Percentiles rank a stretch among this genome's conserved stretches.
Conservation (phyloP, 1,140 invertebrate species). For the Aphidius ervi region DNA sequence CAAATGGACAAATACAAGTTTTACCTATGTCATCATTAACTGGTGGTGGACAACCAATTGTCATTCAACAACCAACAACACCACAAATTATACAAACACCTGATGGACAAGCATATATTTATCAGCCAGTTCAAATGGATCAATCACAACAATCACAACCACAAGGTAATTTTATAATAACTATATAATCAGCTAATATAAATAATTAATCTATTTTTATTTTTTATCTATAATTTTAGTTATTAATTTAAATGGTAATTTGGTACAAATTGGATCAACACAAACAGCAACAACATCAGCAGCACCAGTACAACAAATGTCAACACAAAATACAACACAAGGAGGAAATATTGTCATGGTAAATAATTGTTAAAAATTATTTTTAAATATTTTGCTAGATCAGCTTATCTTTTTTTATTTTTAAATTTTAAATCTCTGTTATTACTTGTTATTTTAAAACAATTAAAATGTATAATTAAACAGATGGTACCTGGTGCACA, state of each 20-base stretch:
- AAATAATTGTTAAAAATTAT: constrained; percentile 44
- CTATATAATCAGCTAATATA: neutral
- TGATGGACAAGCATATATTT: constrained; percentile 91
- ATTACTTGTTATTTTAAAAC: no score
- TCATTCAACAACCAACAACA: constrained; percentile 62
- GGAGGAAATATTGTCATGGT: constrained; percentile 66
- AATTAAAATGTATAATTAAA: no score
- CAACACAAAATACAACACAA: constrained; percentile 62
- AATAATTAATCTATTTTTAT: neutral
- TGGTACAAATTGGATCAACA: constrained; percentile 61
- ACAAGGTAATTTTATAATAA: constrained; percentile 49
- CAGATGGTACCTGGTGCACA: constrained; percentile 61
- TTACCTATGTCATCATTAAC: constrained; percentile 60
- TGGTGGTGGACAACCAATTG: constrained; percentile 55
- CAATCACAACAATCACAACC: constrained; percentile 61
- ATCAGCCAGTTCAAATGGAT: constrained; percentile 71
- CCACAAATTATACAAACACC: constrained; percentile 84
- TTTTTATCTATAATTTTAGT: constrained; percentile 46
- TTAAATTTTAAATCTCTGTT: no score
- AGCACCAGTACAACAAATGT: constrained; percentile 53
- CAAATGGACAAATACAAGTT: constrained; percentile 63
- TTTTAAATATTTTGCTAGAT: constrained; percentile 39
- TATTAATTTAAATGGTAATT: constrained; percentile 69
- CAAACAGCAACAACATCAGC: constrained; percentile 51
- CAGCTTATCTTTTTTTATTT: no score